phyloP scores from a whole-genome alignment of 2,888 invertebrate genomes.

The Galeruca laticollis region DNA sequence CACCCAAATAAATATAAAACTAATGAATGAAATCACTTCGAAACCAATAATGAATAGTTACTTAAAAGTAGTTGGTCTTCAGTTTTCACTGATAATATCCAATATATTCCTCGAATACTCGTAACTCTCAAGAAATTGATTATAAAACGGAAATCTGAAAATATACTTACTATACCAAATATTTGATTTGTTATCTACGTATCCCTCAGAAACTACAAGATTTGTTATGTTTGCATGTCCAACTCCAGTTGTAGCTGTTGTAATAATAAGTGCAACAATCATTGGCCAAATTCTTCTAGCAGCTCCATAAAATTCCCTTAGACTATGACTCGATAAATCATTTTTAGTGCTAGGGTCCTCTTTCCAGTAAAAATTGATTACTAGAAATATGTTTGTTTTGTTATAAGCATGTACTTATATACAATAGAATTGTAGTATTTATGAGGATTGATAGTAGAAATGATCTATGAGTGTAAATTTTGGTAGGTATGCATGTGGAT shows the following conservation, averaged over 20 bases:
- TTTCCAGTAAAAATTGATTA: constrained; percentile 15
- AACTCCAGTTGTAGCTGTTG: constrained; percentile 35
- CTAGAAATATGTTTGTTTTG: constrained; percentile 9
- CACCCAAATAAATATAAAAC: no score
- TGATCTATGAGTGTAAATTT: no score
- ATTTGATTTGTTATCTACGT: constrained; percentile 37
- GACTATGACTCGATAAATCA: constrained; percentile 16
- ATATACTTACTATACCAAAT: constrained; percentile 45
- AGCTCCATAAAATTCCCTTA: constrained; percentile 25
- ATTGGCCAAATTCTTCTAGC: constrained; percentile 44
- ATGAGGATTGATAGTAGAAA: no score
- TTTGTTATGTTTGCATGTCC: constrained; percentile 47
- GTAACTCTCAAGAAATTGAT: no score
- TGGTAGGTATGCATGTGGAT: no score
- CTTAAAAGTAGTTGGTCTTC: no score
- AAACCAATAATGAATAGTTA: no score
- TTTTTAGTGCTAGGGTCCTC: not conserved
- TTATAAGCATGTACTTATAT: no score
- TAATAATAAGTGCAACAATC: constrained; percentile 37
- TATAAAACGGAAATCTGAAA: not conserved
- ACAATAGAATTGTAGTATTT: no score
- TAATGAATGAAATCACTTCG: no score
- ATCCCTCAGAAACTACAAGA: constrained; percentile 47
- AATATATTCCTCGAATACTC: no score
- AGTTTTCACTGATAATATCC: no score